These are phyloP conservation scores for Dryobotodes eremita DNA, from an alignment of 2,888 invertebrate genomes.

Conservation along the genomic window DNA sequence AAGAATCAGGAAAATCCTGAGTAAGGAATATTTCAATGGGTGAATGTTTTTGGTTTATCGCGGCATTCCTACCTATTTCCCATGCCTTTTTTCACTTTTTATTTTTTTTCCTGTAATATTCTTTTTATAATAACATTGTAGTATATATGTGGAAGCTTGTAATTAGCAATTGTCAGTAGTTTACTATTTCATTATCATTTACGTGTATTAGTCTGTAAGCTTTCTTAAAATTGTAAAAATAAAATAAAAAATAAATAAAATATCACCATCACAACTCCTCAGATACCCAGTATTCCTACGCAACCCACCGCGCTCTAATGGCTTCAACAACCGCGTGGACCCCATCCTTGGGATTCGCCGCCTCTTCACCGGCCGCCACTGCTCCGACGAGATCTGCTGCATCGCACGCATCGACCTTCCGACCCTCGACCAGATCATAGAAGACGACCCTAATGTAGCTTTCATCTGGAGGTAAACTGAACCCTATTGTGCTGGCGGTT, in stretches of 20 bases:
- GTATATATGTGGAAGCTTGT: too few species aligned
- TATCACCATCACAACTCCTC: background rate
- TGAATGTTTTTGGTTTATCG: too few species aligned
- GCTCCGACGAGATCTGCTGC: constrained; percentile 97
- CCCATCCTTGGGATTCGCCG: constrained; percentile 88
- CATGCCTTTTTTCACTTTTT: too few species aligned
- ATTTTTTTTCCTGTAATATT: too few species aligned
- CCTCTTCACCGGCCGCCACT: constrained; percentile 95
- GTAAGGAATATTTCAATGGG: too few species aligned
- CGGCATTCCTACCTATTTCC: too few species aligned
- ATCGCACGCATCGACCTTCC: constrained; percentile 94
- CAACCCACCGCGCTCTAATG: constrained; percentile 75
- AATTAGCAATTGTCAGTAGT: too few species aligned
- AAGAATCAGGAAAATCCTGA: background rate
- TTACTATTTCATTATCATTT: too few species aligned
- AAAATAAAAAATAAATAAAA: too few species aligned
- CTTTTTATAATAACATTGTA: too few species aligned
- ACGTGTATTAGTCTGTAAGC: too few species aligned
- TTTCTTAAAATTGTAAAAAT: too few species aligned
- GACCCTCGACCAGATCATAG: constrained; percentile 95
- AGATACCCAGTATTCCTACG: constrained; percentile 86
- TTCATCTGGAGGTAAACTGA: constrained; percentile 94
- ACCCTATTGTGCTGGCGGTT: background rate
- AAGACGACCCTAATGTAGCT: constrained; percentile 95
- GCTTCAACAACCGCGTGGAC: constrained; percentile 75